A percentile compares a stretch with the other conserved stretches of the same genome.
These are phyloP conservation scores for Aegypius monachus DNA, from an alignment of 2,113 vertebrate species.

Conservation along the genomic window DNA sequence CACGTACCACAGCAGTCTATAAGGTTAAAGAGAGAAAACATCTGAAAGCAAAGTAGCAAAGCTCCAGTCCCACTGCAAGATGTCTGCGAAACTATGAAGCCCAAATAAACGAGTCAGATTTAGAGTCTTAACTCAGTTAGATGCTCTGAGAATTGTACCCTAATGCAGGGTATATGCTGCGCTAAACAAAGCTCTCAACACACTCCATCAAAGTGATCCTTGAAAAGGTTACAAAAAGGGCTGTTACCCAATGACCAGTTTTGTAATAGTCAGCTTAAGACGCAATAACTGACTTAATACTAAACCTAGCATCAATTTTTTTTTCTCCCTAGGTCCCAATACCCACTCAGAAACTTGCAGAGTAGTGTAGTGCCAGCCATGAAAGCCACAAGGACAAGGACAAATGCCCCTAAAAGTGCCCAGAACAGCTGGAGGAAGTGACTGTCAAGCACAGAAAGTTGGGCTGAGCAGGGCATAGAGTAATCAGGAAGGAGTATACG, in stretches of 20 bases:
- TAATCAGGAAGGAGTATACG: not conserved
- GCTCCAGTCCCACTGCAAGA: not conserved
- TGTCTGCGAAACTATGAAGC: not conserved
- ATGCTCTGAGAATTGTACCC: not conserved
- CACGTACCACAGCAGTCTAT: accelerated
- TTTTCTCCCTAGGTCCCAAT: not conserved
- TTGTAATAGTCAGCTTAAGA: not conserved
- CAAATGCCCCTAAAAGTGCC: not conserved
- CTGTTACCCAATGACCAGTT: not conserved
- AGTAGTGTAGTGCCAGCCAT: not conserved
- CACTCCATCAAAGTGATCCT: not conserved
- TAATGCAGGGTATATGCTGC: not conserved
- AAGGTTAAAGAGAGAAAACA: not conserved
- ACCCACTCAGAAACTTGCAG: not conserved
- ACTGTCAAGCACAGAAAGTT: not conserved
- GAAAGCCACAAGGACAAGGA: not conserved
- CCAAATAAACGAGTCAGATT: not conserved
- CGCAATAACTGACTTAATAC: not conserved
- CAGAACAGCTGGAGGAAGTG: not conserved
- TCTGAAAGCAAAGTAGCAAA: not conserved
- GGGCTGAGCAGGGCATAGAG: not conserved
- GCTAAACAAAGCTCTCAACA: not conserved
- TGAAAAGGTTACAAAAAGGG: not conserved
- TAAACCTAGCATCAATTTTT: not conserved
- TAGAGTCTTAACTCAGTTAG: not conserved